Evolutionary conservation across 2,113 vertebrate genomes (phyloP).

Genomic region (Eidolon helvum): DNA sequence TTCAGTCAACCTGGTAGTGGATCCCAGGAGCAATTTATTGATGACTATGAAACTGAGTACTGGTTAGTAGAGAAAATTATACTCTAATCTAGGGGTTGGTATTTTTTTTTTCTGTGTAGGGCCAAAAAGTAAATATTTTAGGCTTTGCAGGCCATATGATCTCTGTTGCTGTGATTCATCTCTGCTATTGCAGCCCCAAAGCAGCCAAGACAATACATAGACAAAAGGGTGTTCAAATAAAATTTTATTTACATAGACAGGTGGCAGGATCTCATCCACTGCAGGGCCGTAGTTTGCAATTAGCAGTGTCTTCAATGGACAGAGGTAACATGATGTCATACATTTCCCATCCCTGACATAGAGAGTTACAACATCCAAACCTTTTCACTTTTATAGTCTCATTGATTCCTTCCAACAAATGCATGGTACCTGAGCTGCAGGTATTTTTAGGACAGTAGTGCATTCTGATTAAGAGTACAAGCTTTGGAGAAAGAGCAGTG

Average conservation of each 20-base stretch:
- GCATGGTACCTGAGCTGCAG: neutral
- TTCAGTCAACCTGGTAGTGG: neutral
- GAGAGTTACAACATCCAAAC: neutral
- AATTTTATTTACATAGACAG: neutral
- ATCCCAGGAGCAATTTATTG: neutral
- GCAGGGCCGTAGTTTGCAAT: neutral
- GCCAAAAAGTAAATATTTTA: neutral
- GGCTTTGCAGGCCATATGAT: neutral
- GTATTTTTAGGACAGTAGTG: neutral
- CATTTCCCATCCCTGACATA: neutral
- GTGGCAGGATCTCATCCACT: neutral
- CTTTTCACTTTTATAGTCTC: neutral
- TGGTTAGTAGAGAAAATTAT: slow-evolving; percentile 25
- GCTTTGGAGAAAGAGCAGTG: neutral
- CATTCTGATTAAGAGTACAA: neutral
- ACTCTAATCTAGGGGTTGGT: neutral
- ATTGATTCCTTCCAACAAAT: neutral
- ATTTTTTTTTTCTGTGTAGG: neutral
- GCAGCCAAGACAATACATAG: neutral
- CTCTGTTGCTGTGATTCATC: neutral
- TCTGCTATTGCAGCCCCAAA: neutral
- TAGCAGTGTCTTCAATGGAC: neutral
- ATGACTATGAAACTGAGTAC: neutral
- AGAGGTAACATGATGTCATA: neutral
- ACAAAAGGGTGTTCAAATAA: neutral